A percentile compares a stretch with the other conserved stretches of the same genome.
Conservation (phyloP, 2,113 vertebrate genomes). For the Nipponia nippon region DNA sequence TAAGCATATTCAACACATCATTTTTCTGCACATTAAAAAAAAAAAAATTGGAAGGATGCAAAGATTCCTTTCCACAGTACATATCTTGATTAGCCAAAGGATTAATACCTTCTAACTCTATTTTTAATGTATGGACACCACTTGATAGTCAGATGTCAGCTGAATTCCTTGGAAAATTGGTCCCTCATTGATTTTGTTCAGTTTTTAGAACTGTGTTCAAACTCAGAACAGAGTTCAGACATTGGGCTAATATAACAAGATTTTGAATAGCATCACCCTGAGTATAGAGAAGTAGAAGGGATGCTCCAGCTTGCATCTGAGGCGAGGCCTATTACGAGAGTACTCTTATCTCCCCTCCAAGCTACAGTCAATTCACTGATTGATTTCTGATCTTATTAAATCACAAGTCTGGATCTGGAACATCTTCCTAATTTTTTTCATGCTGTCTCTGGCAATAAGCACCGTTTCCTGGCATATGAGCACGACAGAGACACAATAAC, state of each 20-base stretch:
- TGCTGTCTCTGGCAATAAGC: background rate
- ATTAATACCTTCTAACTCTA: background rate
- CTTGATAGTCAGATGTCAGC: background rate
- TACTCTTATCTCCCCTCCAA: background rate
- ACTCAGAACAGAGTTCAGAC: background rate
- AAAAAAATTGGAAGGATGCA: background rate
- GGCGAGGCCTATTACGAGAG: rapidly evolving
- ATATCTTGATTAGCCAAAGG: background rate
- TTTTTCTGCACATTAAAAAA: background rate
- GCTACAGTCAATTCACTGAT: background rate
- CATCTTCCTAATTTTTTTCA: background rate
- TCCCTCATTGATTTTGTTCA: background rate
- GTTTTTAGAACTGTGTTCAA: background rate
- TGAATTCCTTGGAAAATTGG: background rate
- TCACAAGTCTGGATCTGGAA: background rate
- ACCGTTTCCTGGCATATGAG: background rate
- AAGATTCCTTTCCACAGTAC: background rate
- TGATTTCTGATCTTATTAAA: background rate
- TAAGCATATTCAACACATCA: background rate
- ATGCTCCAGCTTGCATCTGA: background rate
- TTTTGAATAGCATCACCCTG: background rate
- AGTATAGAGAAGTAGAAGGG: background rate
- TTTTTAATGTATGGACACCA: background rate
- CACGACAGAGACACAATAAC: background rate
- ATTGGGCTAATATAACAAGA: background rate